A percentile compares a stretch with the other conserved stretches of the same genome.
phyloP scores from a whole-genome alignment of 2,797 vertebrate genomes.

The Malacoctenus gilli region DNA sequence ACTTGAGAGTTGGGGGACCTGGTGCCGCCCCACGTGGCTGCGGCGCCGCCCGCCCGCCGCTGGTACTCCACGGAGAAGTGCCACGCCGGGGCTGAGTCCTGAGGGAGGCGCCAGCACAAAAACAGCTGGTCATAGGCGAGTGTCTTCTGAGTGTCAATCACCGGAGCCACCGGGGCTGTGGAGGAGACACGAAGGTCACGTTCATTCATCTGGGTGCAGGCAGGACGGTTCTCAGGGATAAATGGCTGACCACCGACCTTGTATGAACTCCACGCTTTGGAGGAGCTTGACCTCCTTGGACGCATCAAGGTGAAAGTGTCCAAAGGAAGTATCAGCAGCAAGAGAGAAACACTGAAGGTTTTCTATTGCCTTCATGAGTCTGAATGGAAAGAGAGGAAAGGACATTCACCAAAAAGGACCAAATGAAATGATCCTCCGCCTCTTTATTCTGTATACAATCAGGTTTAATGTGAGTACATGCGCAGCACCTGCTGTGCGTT shows the following conservation, averaged over 20 bases:
- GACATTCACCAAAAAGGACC: not conserved
- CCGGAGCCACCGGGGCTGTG: conserved; percentile 91
- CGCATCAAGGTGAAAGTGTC: conserved; percentile 90
- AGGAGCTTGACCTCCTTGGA: conserved; percentile 89
- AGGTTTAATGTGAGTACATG: not conserved
- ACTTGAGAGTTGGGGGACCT: conserved; percentile 81
- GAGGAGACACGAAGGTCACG: conserved; percentile 10
- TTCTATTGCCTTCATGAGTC: conserved; percentile 89
- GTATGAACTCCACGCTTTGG: conserved; percentile 87
- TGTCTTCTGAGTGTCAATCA: conserved; percentile 97
- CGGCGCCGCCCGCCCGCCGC: conserved; percentile 84
- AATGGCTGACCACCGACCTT: conserved; percentile 74
- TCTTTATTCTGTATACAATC: not conserved
- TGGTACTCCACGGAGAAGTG: conserved; percentile 95
- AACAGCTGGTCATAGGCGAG: conserved; percentile 97
- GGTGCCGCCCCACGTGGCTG: conserved; percentile 86
- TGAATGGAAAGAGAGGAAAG: conserved; percentile 46
- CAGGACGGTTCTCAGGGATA: not conserved
- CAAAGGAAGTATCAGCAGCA: conserved; percentile 88
- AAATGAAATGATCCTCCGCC: too few species aligned
- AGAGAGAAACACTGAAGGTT: conserved; percentile 90
- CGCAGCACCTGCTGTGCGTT: conserved; percentile 90
- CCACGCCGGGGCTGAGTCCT: conserved; percentile 93
- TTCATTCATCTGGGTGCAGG: too few species aligned
- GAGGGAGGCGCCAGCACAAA: conserved; percentile 95